Percentiles rank a stretch among this genome's conserved stretches.
phyloP scores from a whole-genome alignment of 1,140 invertebrate species.

The Paraescarpia echinospica region DNA sequence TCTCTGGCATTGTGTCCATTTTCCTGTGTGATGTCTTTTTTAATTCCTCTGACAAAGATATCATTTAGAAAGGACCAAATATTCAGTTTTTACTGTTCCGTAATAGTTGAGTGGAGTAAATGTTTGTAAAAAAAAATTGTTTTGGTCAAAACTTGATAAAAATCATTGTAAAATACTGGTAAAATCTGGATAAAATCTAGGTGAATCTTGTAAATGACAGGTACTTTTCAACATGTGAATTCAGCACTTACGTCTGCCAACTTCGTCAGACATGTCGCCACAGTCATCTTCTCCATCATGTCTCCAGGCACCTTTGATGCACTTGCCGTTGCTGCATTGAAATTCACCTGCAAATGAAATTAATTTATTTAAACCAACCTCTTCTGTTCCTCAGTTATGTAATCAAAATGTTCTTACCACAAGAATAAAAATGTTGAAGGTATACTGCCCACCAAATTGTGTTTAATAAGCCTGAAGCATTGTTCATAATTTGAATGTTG shows the following conservation, averaged over 20 bases:
- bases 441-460: not conserved
- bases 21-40: not conserved
- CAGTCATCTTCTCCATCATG: slow-evolving; percentile 50
- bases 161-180: not conserved
- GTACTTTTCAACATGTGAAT: not conserved
- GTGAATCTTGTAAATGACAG: no score
- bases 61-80: not conserved
- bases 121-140: no score
- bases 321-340: slow-evolving; percentile 50
- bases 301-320: slow-evolving; percentile 43
- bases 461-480: not conserved
- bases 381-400: not conserved
- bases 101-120: no score
- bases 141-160: not conserved
- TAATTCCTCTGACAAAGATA: no score
- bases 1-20: not conserved
- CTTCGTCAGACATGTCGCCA: not conserved
- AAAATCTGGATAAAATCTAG: no score
- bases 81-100: not conserved
- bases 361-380: not conserved
- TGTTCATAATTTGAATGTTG: not conserved
- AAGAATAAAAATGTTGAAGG: not conserved
- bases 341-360: slow-evolving; percentile 43
- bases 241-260: not conserved
- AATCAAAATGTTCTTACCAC: not conserved